Base-by-base conservation (phyloP, 2,888 invertebrate species). In the Caenorhabditis sinica region DNA sequence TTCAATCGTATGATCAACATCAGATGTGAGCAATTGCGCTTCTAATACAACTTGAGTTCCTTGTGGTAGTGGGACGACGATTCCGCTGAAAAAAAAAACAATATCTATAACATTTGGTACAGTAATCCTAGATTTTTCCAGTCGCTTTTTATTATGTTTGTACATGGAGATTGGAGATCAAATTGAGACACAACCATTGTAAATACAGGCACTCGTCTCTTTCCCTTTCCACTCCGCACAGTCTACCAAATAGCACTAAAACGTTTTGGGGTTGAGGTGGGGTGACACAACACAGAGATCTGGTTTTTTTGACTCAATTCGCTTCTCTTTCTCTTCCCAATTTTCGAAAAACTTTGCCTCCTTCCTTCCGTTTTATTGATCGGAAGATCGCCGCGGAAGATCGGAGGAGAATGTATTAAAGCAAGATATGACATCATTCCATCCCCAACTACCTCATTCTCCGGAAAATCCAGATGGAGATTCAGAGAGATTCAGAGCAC, bases 21-120 rank as follows among this genome's bases (percentile, higher is more conserved):
- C 92, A 11, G 90, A 92, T 20, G 91, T 92, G 71, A 91, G 89
- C 20, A 92, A 79, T 43, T 91, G 88, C n/a, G 92, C 90, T 80
- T 92, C 91, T 49, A 92, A 88, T 63, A 92, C 91, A 75, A 92
- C 91, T 85, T 92, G 90, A 17, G 92, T 92, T 45, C 92, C 92
- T 49, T 90, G 90, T 45, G 92, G 92, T 76, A 92, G 88, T 45
- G 87, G 86, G 36, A 76, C 83, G 65, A 83, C 81, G 66, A 81
- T 66, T 77, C 82, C 81, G 72, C 83, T 83, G 81, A 25, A 80
- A 86, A n/a, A n/a, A n/a, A n/a, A 20, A 17, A 13, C 13, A 15
- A 28, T 1, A 40, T 8, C 23, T 15, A 2, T 15, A n/a, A 1
- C 4, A 20, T 33, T 51, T 51, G 51, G 8, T 63, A 60, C 58